These are phyloP conservation scores for Caradrina clavipalpis DNA, from an alignment of 2,888 invertebrate genomes.

Conservation along the genomic window DNA sequence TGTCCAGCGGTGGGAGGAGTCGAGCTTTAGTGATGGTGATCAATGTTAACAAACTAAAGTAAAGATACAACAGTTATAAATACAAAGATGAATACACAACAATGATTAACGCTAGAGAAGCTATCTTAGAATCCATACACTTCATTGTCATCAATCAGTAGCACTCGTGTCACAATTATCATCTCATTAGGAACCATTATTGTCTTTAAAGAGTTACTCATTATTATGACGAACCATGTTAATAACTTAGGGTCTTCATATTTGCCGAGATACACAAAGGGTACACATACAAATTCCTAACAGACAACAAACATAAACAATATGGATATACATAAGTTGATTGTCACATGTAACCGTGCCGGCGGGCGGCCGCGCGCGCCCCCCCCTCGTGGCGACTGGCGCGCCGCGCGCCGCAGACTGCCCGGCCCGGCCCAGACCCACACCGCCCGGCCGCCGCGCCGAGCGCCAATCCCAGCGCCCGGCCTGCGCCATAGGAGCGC, in stretches of 20 bases:
- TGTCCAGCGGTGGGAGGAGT: too few relatives aligned
- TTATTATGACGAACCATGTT: conserved; percentile 2
- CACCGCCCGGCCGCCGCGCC: conserved; percentile 66
- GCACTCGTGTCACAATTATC: conserved; percentile 40
- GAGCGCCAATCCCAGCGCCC: conserved; percentile 60
- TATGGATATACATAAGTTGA: conserved; percentile 58
- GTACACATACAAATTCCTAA: conserved; percentile 56
- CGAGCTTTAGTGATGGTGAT: too few relatives aligned
- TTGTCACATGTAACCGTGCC: conserved; percentile 64
- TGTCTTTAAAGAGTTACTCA: conserved; percentile 16
- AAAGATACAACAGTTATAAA: not conserved
- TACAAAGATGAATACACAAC: not conserved
- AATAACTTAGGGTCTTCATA: conserved; percentile 31
- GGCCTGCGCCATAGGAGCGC: conserved; percentile 57
- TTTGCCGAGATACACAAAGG: conserved; percentile 46
- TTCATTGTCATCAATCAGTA: conserved; percentile 3
- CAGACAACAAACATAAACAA: conserved; percentile 62
- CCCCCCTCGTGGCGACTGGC: conserved; percentile 68
- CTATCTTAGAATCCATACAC: conserved; percentile 7
- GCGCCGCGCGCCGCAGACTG: conserved; percentile 68
- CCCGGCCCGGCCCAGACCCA: conserved; percentile 62
- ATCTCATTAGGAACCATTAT: conserved; percentile 21
- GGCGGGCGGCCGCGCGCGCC: conserved; percentile 62
- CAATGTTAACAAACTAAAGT: not conserved
- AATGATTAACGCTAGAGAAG: not conserved